Evolutionary conservation across 2,797 vertebrate species (phyloP).

Genomic region (Erpetoichthys calabaricus): DNA sequence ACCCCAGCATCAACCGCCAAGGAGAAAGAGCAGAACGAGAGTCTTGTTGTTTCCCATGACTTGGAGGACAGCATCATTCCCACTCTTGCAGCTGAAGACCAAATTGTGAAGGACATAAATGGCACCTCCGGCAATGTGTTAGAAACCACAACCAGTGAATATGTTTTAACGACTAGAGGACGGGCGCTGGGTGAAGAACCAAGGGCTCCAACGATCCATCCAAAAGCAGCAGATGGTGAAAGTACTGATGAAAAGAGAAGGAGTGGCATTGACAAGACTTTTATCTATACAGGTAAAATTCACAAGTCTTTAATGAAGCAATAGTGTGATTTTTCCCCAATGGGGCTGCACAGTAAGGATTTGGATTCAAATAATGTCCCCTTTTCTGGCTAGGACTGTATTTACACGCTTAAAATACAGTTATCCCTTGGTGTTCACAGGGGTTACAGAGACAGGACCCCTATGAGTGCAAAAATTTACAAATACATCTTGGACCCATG

Average conservation of each 20-base stretch:
- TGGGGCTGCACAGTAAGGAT: too few species aligned
- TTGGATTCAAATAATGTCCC: too few species aligned
- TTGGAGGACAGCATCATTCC: conserved; percentile 7
- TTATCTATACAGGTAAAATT: too few species aligned
- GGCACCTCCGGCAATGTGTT: conserved; percentile 11
- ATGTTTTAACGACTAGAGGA: conserved; percentile 35
- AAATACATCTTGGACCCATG: too few species aligned
- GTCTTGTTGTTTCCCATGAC: conserved; percentile 14
- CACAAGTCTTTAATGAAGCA: too few species aligned
- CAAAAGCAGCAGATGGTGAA: conserved; percentile 24
- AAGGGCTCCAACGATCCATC: conserved; percentile 9
- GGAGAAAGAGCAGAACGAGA: conserved; percentile 35
- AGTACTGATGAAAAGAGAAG: conserved; percentile 18
- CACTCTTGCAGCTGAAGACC: conserved; percentile 16
- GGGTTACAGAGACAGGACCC: too few species aligned
- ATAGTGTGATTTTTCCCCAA: too few species aligned
- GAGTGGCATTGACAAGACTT: not conserved
- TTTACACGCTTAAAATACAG: too few species aligned
- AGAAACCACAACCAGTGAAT: conserved; percentile 38
- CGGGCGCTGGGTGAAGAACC: conserved; percentile 29
- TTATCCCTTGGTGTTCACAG: too few species aligned
- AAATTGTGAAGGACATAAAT: conserved; percentile 12
- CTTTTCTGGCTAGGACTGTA: too few species aligned
- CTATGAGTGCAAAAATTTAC: too few species aligned
- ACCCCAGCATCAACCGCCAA: conserved; percentile 40